Evolutionary conservation across 2,888 invertebrate genomes (phyloP).

Genomic region (Lutraria lutraria): DNA sequence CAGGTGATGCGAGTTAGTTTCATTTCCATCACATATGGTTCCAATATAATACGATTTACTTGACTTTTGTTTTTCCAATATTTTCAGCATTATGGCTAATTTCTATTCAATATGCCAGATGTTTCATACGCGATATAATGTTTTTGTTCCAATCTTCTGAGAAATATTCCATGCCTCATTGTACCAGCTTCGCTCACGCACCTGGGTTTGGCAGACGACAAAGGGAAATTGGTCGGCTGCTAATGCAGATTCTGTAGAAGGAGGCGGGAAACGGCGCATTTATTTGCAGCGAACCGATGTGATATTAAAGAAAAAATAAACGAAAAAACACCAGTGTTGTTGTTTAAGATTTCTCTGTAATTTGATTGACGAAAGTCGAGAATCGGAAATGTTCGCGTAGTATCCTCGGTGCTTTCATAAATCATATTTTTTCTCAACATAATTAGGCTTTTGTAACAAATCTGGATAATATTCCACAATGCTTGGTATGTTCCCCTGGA

Average conservation of each 20-base stretch:
- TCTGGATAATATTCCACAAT: background rate
- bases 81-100: constrained; percentile 41
- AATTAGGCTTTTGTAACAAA: constrained; percentile 10
- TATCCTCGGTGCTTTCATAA: background rate
- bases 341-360: constrained; percentile 4
- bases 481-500: background rate
- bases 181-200: constrained; percentile 38
- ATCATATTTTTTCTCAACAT: constrained; percentile 11
- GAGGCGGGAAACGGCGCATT: constrained; percentile 39
- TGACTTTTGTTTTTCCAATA: constrained; percentile 50
- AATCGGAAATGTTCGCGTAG: background rate
- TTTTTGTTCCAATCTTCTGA: constrained; percentile 37
- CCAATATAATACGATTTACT: constrained; percentile 41
- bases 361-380: constrained; percentile 2
- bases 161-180: constrained; percentile 41
- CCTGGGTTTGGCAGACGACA: constrained; percentile 55
- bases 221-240: constrained; percentile 39
- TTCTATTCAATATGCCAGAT: constrained; percentile 36
- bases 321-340: background rate
- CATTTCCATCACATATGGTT: constrained; percentile 41
- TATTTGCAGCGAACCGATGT: constrained; percentile 23
- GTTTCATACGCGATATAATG: constrained; percentile 23
- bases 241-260: constrained; percentile 28
- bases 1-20: constrained; percentile 39
- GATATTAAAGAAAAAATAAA: background rate